Base-by-base conservation (phyloP, 2,888 invertebrate species). In the Lagria hirta region DNA sequence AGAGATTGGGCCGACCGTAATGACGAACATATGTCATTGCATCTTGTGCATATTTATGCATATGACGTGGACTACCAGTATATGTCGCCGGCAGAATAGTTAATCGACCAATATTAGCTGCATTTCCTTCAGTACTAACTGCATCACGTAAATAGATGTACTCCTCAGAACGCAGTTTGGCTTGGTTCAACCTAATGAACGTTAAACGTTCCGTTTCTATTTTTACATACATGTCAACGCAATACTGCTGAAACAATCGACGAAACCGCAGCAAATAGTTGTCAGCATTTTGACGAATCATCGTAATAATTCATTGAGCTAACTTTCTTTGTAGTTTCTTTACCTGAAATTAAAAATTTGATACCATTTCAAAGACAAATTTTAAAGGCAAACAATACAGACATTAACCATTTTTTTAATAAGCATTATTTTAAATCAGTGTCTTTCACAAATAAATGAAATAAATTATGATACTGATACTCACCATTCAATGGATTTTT, bases 11-110 rank as follows among this genome's bases (percentile, higher is more conserved):
- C 10, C 41, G 33, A 10, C 73, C 73, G 60, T 52, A 68, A 44
- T 65, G 63, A 21, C 61, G 18, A 3, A 74, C 72, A 29, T 69
- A 65, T 7, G 68, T 54, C 70, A 73, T 72, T 1, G 69, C 65
- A 60, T 72, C 71, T 48, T 73, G 68, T 27, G 12, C 12, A 49
- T 64, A 68, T 22, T 61, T 54, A 53, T 71, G 62, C 17, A 59
- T 49, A 64, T 68, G 63, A 23, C 69, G 51, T 3, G 68, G 67
- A 32, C 43, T 21, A 15, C 51, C 52, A 3, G 21, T 23, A 23
- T 49, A 54, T 6, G 41, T 17, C 5, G 49, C 30, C 4, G 54
- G 43, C 21, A 49, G 27, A 21, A 56, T 42, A n/a, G 66, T 51
- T 33, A 59, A 54, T 53, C 49, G 55, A 36, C 68, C 68, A 38